Base-by-base conservation (phyloP, 2,113 vertebrate genomes). In the Hepsetus odoe region DNA sequence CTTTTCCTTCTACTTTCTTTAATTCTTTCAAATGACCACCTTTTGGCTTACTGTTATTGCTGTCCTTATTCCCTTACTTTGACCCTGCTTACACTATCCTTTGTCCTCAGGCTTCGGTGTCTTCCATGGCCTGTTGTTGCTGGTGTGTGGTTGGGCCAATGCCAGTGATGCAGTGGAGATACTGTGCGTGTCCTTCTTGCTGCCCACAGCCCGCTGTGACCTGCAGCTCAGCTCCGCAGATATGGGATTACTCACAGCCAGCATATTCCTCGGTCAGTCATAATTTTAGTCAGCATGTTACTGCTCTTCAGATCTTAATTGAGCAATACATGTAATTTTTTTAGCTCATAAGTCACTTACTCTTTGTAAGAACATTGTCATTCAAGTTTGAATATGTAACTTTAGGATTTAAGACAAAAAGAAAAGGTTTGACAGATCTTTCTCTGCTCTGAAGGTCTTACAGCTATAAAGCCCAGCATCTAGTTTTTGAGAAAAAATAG, bases 81-180 rank as follows among this genome's bases (percentile, higher is more conserved):
- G 16, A 64, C 33, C 59, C n/a, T 35, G 32, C 33, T 64, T n/a
- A 18, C 56, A 6, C 16, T 76, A 28, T 24, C 51, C 44, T 35
- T 2, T 65, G 3, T 71, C 53, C 46, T 18, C 84, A 93, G 91
- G 91, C 9, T 93, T 93, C 44, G 93, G 92, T 28, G 61, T 83
- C 40, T 94, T 93, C 81, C 92, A 93, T 67, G 88, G 86, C 81
- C 77, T 89, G 68, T 88, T 94, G 79, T 62, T 94, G 84, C 67
- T 87, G 33, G 85, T 86, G 38, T 93, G 91, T 28, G 92, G 93
- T 1, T 93, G 92, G 92, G 93, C 92, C 59, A 94, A 94, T 20
- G 91, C 91, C 84, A 94, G 91, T 18, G 92, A 92, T 42, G 92
- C 91, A 0, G 88, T 93, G 69, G 91, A 93, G 86, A 91, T 94